phyloP scores from a whole-genome alignment of 2,888 invertebrate genomes.

The Eupithecia pulchellata region DNA sequence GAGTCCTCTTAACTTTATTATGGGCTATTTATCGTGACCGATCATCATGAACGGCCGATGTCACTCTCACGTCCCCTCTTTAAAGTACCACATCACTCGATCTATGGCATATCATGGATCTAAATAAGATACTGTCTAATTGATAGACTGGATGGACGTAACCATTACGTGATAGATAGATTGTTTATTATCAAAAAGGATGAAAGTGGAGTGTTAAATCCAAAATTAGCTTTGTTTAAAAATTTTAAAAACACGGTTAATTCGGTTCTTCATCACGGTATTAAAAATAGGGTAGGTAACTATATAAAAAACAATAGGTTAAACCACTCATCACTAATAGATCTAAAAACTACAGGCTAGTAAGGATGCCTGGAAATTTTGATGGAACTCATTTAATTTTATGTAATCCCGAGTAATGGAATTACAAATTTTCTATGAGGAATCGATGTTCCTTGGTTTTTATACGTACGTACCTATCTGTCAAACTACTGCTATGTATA shows the following conservation, averaged over 20 bases:
- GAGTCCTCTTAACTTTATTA: constrained; percentile 76
- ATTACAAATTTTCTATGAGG: not conserved
- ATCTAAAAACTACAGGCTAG: not conserved
- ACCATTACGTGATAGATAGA: not conserved
- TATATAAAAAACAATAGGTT: not conserved
- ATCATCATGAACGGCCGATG: constrained; percentile 52
- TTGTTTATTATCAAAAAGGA: no score
- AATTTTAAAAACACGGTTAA: no score
- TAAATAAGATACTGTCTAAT: not conserved
- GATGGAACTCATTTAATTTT: constrained; percentile 3
- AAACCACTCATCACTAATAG: not conserved
- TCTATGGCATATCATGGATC: not conserved
- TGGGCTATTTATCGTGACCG: constrained; percentile 76
- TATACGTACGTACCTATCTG: not conserved
- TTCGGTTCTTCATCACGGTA: no score
- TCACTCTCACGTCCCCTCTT: constrained; percentile 55
- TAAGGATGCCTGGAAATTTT: not conserved
- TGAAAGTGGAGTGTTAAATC: no score
- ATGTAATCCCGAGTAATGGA: not conserved
- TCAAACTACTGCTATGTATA: not conserved
- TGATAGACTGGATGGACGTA: not conserved
- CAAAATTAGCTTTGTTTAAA: no score
- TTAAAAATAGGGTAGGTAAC: no score
- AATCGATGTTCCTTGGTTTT: not conserved
- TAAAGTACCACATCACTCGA: not conserved